Percentiles rank a stretch among this genome's conserved stretches.
Conservation (phyloP, 2,113 vertebrate species). For the Pangasianodon gigas region DNA sequence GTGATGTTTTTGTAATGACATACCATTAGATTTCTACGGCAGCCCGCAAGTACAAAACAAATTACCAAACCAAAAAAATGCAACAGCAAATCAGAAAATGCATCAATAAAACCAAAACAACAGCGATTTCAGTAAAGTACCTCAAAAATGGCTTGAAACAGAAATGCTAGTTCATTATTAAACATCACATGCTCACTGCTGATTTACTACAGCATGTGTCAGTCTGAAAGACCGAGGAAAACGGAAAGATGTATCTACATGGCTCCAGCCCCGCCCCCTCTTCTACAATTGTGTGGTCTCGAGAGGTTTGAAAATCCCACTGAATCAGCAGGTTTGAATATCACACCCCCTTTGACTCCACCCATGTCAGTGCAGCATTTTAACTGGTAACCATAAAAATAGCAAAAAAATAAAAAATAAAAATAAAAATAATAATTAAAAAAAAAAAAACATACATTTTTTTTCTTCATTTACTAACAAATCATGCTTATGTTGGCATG, state of each 20-base stretch:
- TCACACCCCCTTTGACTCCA: not conserved
- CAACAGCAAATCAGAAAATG: no score
- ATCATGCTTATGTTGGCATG: not conserved
- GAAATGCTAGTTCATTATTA: no score
- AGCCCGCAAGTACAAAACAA: no score
- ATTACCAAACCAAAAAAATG: no score
- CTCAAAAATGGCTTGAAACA: no score
- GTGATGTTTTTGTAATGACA: no score
- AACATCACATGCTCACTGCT: not conserved
- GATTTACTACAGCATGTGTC: not conserved
- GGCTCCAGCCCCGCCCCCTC: not conserved
- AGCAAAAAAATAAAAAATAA: no score
- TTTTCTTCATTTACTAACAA: not conserved
- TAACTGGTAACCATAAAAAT: not conserved
- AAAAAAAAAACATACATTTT: no score
- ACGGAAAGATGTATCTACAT: not conserved
- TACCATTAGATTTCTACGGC: no score
- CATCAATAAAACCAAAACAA: no score
- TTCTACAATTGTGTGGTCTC: not conserved
- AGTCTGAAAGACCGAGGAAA: not conserved
- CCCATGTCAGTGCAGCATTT: not conserved
- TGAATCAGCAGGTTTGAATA: not conserved
- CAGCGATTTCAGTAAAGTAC: no score
- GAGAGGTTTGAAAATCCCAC: not conserved
- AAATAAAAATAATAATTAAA: no score